phyloP scores from a whole-genome alignment of 2,113 vertebrate genomes.

The Sciurus niger region DNA sequence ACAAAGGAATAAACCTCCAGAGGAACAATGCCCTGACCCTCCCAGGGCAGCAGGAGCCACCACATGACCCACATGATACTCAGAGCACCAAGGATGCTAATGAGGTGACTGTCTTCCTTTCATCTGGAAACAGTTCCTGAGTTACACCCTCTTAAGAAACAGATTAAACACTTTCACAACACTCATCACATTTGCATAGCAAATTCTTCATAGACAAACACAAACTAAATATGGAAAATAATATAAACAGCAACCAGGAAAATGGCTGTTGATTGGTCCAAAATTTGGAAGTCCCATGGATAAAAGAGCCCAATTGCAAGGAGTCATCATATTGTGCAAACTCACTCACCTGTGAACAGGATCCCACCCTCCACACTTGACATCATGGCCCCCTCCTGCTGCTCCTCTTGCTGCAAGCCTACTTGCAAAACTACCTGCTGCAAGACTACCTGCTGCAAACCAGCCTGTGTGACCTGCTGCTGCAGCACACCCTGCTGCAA shows the following conservation, averaged over 20 bases:
- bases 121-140: neutral
- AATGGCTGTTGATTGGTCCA: neutral
- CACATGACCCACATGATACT: neutral
- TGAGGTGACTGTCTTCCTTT: neutral
- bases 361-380: neutral
- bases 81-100: neutral
- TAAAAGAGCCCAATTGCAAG: neutral
- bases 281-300: neutral
- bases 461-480: neutral
- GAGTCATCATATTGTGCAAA: neutral
- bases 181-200: neutral
- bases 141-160: neutral
- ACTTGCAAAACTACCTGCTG: neutral
- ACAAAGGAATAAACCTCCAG: neutral
- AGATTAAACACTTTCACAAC: neutral
- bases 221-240: neutral
- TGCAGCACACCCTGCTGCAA: neutral
- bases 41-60: neutral
- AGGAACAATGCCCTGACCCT: neutral
- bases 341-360: neutral
- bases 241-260: constrained; percentile 15
- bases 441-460: neutral
- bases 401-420: neutral
- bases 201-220: neutral
- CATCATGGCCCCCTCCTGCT: neutral